A percentile compares a stretch with the other conserved stretches of the same genome.
Conservation (phyloP, 2,888 invertebrate species). For the Andrena dorsata region DNA sequence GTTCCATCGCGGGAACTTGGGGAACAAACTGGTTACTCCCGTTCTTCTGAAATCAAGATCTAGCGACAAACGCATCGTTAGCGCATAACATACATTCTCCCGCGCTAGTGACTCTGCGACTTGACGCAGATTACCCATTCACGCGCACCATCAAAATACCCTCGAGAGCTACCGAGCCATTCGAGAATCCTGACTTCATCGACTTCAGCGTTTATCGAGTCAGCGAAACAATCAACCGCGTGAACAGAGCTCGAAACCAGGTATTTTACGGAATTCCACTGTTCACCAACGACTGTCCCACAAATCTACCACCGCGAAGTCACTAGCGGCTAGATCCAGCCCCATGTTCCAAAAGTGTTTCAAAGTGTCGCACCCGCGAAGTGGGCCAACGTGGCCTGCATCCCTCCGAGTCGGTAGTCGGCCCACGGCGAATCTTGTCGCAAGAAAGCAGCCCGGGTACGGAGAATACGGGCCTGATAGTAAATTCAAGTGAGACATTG, state of each 20-base stretch:
- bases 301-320: background rate
- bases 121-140: too few species aligned
- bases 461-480: slow-evolving; percentile 73
- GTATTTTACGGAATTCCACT: background rate
- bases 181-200: too few species aligned
- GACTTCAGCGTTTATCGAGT: too few species aligned
- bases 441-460: slow-evolving; percentile 74
- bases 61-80: background rate
- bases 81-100: too few species aligned
- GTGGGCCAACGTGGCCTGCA: slow-evolving; percentile 7
- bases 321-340: background rate
- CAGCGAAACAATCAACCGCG: too few species aligned
- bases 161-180: too few species aligned
- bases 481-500: slow-evolving; percentile 79
- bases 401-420: too few species aligned
- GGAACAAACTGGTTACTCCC: background rate
- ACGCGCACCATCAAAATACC: too few species aligned
- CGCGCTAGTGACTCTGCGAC: too few species aligned
- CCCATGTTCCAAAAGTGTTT: background rate
- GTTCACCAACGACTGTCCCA: background rate
- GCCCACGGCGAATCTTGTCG: slow-evolving; percentile 49
- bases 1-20: slow-evolving; percentile 8
- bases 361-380: background rate
- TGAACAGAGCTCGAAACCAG: background rate
- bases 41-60: background rate